These are phyloP conservation scores for Pocota personata DNA, from an alignment of 2,888 invertebrate genomes.

Conservation along the genomic window DNA sequence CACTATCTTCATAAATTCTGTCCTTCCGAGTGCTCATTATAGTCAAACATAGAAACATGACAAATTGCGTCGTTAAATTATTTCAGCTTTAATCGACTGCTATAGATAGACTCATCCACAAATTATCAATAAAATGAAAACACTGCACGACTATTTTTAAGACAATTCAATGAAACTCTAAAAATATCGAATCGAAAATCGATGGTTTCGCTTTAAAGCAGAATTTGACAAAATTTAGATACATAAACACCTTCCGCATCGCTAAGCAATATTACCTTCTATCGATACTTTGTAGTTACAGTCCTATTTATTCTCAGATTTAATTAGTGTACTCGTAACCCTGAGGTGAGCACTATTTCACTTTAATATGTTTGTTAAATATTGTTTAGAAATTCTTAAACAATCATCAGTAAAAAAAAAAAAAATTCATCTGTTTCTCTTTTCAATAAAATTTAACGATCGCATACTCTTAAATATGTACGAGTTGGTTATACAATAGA, in stretches of 20 bases:
- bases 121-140: no score
- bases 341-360: neutral
- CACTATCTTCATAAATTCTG: no score
- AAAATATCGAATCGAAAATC: constrained; percentile 7
- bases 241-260: neutral
- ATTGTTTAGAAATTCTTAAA: no score
- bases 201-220: neutral
- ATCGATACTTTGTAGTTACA: neutral
- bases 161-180: neutral
- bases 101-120: no score
- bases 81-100: no score
- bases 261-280: neutral
- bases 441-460: constrained; percentile 24
- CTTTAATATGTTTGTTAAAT: no score
- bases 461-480: neutral
- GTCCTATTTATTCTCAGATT: neutral
- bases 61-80: no score
- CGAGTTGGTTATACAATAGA: neutral
- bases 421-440: neutral
- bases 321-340: no score
- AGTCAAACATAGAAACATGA: no score
- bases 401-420: neutral
- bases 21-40: no score
- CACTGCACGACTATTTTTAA: no score
- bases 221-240: neutral